A percentile compares a stretch with the other conserved stretches of the same genome.
These are phyloP conservation scores for Drosophila quadrilineata DNA, from an alignment of 1,140 invertebrate genomes.

Conservation along the genomic window DNA sequence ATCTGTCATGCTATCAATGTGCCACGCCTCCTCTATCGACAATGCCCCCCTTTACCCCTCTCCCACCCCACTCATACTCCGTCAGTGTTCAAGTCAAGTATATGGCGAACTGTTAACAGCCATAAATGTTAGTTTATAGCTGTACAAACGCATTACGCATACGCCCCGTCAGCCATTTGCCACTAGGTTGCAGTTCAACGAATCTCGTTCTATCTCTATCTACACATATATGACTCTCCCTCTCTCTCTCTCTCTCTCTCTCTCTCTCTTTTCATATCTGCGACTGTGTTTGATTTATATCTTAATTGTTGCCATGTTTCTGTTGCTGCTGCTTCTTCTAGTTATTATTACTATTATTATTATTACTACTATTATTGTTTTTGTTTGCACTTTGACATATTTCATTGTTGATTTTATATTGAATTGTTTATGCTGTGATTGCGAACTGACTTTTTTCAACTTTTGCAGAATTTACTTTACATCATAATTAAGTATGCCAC, in stretches of 20 bases:
- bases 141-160: conserved; percentile 52
- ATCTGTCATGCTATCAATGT: too few species aligned
- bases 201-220: too few species aligned
- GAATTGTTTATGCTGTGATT: not conserved
- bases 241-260: too few species aligned
- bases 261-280: too few species aligned
- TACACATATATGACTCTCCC: too few species aligned
- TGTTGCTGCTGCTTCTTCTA: conserved; percentile 9
- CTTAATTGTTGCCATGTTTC: too few species aligned
- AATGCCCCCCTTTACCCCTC: not conserved
- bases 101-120: too few species aligned
- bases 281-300: conserved; percentile 8
- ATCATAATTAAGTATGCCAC: too few species aligned
- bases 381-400: not conserved
- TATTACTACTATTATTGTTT: not conserved
- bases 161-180: conserved; percentile 32
- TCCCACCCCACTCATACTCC: not conserved
- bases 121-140: conserved; percentile 45
- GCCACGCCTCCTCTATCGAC: conserved; percentile 36
- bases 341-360: not conserved
- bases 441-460: too few species aligned
- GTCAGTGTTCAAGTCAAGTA: too few species aligned
- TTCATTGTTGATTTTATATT: not conserved
- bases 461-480: too few species aligned
- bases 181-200: conserved; percentile 65